Percentiles rank a stretch among this genome's conserved stretches.
These are phyloP conservation scores for Pseudolaguvia tuberculata DNA, from an alignment of 2,113 vertebrate genomes.

Conservation along the genomic window DNA sequence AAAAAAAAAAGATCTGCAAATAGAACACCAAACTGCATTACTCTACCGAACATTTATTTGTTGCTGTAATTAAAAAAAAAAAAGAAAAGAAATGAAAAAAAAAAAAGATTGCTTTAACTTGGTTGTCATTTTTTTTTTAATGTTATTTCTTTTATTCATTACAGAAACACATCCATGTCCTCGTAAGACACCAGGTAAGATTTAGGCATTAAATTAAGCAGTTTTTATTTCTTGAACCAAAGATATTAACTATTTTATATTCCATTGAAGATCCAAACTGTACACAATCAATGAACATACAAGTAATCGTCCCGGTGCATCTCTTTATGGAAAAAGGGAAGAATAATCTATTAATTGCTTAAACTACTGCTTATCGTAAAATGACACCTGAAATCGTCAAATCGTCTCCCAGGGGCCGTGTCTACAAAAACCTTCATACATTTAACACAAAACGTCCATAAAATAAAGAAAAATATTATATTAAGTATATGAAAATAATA, in stretches of 20 bases:
- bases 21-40: constrained; percentile 22
- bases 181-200: constrained; percentile 59
- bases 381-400: constrained; percentile 41
- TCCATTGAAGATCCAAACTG: constrained; percentile 44
- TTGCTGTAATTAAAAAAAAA: constrained; percentile 65
- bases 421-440: constrained; percentile 45
- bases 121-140: no score
- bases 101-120: constrained; percentile 62
- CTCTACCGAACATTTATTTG: constrained; percentile 54
- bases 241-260: constrained; percentile 42
- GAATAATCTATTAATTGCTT: constrained; percentile 24
- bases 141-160: constrained; percentile 61
- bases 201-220: constrained; percentile 64
- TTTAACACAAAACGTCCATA: constrained; percentile 46
- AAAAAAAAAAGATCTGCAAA: no score
- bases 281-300: constrained; percentile 43
- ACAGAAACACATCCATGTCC: constrained; percentile 60
- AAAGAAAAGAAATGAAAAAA: constrained; percentile 64
- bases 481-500: constrained; percentile 53
- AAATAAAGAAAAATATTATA: constrained; percentile 45
- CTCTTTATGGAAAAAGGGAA: constrained; percentile 30
- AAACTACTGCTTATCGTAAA: constrained; percentile 37
- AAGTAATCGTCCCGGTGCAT: constrained; percentile 29
- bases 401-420: constrained; percentile 43
- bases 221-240: constrained; percentile 52